Conservation (phyloP, 2,797 vertebrate species). For the Pangasius larnaudii region DNA sequence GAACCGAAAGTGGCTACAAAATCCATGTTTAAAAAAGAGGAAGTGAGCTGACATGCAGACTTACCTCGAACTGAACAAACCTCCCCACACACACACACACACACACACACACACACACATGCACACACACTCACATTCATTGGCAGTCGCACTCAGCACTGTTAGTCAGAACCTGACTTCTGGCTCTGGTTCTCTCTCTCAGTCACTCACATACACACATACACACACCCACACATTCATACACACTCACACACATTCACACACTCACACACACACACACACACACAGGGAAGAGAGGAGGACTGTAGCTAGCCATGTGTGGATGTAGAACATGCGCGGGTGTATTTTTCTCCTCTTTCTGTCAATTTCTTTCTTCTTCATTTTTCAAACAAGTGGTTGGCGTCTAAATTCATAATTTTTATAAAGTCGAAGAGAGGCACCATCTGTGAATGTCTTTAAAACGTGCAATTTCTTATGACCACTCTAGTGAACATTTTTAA, state of each 20-base stretch:
- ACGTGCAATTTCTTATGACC: neutral
- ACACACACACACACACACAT: slow-evolving; percentile 34
- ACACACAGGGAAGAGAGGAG: slow-evolving; percentile 30
- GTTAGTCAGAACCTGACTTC: slow-evolving; percentile 56
- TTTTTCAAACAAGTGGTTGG: slow-evolving; percentile 33
- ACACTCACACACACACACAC: slow-evolving; percentile 29
- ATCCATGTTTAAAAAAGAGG: slow-evolving; percentile 45
- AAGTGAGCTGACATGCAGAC: slow-evolving; percentile 55
- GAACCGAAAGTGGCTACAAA: slow-evolving; percentile 49
- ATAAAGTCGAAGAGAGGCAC: neutral
- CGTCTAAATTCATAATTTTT: slow-evolving; percentile 9
- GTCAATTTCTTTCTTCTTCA: slow-evolving; percentile 30
- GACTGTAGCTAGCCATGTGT: slow-evolving; percentile 48
- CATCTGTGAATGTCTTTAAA: slow-evolving; percentile 4
- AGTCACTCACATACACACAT: slow-evolving; percentile 53
- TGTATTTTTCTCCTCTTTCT: slow-evolving; percentile 40
- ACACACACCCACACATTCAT: slow-evolving; percentile 31
- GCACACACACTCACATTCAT: slow-evolving; percentile 42
- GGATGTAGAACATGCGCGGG: slow-evolving; percentile 45
- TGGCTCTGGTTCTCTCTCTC: slow-evolving; percentile 49
- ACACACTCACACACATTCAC: slow-evolving; percentile 44
- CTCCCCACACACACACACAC: slow-evolving; percentile 47
- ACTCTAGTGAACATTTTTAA: neutral
- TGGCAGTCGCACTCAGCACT: slow-evolving; percentile 39
- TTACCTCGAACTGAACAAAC: slow-evolving; percentile 57